Percentiles rank a stretch among this genome's conserved stretches.
Evolutionary conservation across 1,140 invertebrate species (phyloP).

Genomic region (Pomacea maculata): DNA sequence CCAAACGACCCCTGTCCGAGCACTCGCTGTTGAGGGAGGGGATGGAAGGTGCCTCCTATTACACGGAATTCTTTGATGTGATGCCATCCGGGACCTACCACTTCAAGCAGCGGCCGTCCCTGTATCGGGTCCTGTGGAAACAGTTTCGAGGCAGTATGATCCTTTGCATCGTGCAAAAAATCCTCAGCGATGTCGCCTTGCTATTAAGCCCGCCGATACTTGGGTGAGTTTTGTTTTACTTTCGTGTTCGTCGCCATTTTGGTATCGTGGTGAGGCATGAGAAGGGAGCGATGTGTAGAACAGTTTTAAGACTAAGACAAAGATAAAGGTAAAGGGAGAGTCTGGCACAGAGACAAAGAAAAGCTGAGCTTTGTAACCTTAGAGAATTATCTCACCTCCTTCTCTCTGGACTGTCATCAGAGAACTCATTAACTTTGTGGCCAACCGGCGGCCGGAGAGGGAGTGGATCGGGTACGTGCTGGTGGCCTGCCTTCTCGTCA

Average conservation of each 20-base stretch:
- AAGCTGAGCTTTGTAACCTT: too few species aligned
- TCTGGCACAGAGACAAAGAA: too few species aligned
- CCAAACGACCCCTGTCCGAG: not conserved
- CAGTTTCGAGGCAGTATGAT: slow-evolving; percentile 18
- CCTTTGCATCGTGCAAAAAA: slow-evolving; percentile 3
- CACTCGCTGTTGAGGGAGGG: not conserved
- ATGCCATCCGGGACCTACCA: not conserved
- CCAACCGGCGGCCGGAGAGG: slow-evolving; percentile 16
- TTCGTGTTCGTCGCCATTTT: not conserved
- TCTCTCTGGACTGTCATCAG: not conserved
- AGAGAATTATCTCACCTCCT: too few species aligned
- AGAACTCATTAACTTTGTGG: slow-evolving; percentile 34
- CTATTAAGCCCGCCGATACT: slow-evolving; percentile 18
- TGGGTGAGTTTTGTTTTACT: slow-evolving; percentile 4
- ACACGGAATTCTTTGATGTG: slow-evolving; percentile 20
- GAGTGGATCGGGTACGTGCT: slow-evolving; percentile 62
- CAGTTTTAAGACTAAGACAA: too few species aligned
- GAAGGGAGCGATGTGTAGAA: too few species aligned
- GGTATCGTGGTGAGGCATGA: not conserved
- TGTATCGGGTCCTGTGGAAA: slow-evolving; percentile 17
- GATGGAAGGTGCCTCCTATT: not conserved
- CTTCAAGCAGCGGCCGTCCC: slow-evolving; percentile 11
- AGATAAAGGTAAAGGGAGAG: too few species aligned
- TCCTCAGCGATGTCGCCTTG: slow-evolving; percentile 7
- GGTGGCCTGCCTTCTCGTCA: slow-evolving; percentile 47